Percentiles rank a stretch among this genome's conserved stretches.
phyloP scores from a whole-genome alignment of 2,113 vertebrate species.

The Hydrolagus affinis region DNA sequence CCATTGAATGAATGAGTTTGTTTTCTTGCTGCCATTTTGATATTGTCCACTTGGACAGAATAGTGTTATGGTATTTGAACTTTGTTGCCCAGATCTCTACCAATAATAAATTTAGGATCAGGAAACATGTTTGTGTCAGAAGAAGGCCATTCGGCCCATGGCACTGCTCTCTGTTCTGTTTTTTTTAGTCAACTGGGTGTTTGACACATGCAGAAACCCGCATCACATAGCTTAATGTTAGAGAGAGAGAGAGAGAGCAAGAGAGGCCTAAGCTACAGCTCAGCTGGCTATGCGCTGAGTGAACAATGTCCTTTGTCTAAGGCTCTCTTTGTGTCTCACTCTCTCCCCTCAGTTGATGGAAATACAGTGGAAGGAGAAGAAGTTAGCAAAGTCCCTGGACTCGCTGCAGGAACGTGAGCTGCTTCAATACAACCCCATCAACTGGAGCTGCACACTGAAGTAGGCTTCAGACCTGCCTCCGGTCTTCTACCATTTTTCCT shows the following conservation, averaged over 20 bases:
- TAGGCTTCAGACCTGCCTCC: conserved; percentile 34
- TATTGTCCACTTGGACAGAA: too few species aligned
- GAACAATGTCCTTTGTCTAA: not conserved
- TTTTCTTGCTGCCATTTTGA: too few species aligned
- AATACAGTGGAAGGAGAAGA: conserved; percentile 52
- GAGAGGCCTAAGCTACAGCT: not conserved
- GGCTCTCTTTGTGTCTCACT: not conserved
- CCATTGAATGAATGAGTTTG: too few species aligned
- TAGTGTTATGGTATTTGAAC: too few species aligned
- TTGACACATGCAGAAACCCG: too few species aligned
- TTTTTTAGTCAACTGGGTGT: too few species aligned
- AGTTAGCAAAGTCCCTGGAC: conserved; percentile 52
- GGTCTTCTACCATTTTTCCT: too few species aligned
- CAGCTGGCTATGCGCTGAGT: not conserved
- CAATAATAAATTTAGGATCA: too few species aligned
- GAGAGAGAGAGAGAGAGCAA: not conserved
- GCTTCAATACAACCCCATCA: conserved; percentile 56
- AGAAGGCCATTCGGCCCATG: too few species aligned
- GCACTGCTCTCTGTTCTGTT: too few species aligned
- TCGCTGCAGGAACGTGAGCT: conserved; percentile 48
- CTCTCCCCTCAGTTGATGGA: conserved; percentile 54
- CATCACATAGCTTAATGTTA: not conserved
- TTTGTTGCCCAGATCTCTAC: too few species aligned
- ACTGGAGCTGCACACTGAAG: conserved; percentile 59
- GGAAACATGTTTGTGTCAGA: too few species aligned